Evolutionary conservation across 1,140 invertebrate genomes (phyloP), one percentile per base, ranked within the genome.

Genomic region (Pararge aegeria): DNA sequence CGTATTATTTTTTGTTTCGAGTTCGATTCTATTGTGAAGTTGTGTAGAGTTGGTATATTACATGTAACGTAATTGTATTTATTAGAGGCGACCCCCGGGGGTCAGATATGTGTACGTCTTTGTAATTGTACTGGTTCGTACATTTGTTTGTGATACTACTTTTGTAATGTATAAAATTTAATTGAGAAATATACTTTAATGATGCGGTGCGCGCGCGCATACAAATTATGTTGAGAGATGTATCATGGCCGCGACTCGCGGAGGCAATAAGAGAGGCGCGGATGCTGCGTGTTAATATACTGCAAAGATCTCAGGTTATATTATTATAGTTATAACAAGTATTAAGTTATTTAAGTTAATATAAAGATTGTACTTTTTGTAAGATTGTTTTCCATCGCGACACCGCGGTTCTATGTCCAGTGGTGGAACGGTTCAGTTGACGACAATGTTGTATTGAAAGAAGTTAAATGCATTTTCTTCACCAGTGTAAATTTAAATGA

Each of bases 71-170:
- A 77, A 81, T 78, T 68, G 80, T 89, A 89, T 87, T 87, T 87
- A 87, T 87, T 89, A 85, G 85, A 83, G 77, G 72, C 73, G 82
- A 71, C 60, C 83, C 75, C 62, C 38, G 57, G 79, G 62, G 77
- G 68, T 80, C 79, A 70, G 73, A 80, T 83, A 80, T 81, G 78
- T 84, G 78, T 81, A 83, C 79, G 80, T 84, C 80, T 82, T 83
- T 75, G 83, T 85, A 82, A 83, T 80, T 83, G 79, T 83, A 89
- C 84, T 84, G 83, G 80, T 81, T 86, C 77, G 87, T 88, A 90
- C 87, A 87, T 88, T 90, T 87, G 82, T 90, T 90, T 90, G 87
- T 90, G 87, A 90, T 90, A 90, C 85, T 90, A 90, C 87, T 84
- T 87, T 87, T 89, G 82, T 87, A 89, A 89, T 86, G 81, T 89